phyloP scores from a whole-genome alignment of 2,797 vertebrate genomes.

The Antennarius maculatus region DNA sequence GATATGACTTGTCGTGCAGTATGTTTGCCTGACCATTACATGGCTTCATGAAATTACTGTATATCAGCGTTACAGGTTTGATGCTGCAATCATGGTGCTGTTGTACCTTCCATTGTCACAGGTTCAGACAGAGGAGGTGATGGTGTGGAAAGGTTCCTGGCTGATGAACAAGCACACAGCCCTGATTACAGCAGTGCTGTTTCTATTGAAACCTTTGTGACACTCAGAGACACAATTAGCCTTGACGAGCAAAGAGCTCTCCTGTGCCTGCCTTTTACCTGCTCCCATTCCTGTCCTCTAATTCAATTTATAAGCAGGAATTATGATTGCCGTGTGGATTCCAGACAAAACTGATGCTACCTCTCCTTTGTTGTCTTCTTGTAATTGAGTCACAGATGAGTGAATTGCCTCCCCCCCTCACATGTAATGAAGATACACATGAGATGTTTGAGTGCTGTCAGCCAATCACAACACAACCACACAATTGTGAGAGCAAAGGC shows the following conservation, averaged over 20 bases:
- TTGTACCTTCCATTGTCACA: conserved; percentile 51
- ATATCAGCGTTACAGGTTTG: conserved; percentile 32
- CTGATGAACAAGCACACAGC: conserved; percentile 72
- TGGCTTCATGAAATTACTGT: conserved; percentile 31
- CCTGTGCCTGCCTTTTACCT: conserved; percentile 71
- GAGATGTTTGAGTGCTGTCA: conserved; percentile 39
- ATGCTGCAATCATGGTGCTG: conserved; percentile 46
- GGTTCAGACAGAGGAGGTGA: conserved; percentile 53
- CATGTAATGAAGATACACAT: conserved; percentile 59
- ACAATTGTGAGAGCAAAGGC: conserved; percentile 16
- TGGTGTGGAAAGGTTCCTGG: conserved; percentile 69
- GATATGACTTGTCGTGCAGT: not conserved
- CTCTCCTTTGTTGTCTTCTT: conserved; percentile 71
- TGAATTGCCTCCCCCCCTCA: conserved; percentile 41
- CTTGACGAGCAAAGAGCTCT: conserved; percentile 69
- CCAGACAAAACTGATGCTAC: conserved; percentile 63
- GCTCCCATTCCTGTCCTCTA: conserved; percentile 63
- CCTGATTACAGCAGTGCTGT: conserved; percentile 63
- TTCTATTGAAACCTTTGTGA: conserved; percentile 67
- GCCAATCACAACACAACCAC: conserved; percentile 17
- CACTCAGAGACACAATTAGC: conserved; percentile 75
- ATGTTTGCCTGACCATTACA: conserved; percentile 26
- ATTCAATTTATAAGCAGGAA: conserved; percentile 73
- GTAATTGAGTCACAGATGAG: conserved; percentile 75
- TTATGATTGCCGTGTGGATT: conserved; percentile 74